Percentiles rank a stretch among this genome's conserved stretches.
Evolutionary conservation across 2,797 vertebrate genomes (phyloP).

Genomic region (Tachyglossus aculeatus): DNA sequence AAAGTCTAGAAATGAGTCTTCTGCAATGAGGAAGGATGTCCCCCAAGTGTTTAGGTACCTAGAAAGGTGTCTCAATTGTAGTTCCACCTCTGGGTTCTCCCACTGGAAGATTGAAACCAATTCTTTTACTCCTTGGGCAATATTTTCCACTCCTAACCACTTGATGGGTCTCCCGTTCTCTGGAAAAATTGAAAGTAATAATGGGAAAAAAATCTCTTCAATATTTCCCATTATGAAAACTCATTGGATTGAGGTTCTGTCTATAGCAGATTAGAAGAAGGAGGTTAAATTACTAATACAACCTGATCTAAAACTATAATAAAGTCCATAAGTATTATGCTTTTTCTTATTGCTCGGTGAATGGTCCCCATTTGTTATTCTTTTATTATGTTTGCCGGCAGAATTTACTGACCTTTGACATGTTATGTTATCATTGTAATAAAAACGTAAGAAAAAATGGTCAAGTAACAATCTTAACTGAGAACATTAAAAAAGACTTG

Average conservation of each 20-base stretch:
- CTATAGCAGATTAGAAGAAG: background rate
- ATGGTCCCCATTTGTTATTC: background rate
- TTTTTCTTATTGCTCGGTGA: background rate
- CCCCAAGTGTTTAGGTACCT: too few species aligned
- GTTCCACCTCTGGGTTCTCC: too few species aligned
- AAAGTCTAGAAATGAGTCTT: too few species aligned
- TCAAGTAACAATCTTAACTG: constrained; percentile 15
- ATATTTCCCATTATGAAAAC: background rate
- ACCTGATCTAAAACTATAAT: background rate
- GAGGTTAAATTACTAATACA: background rate
- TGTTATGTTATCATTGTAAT: constrained; percentile 27
- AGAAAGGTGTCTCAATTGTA: too few species aligned
- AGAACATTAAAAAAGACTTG: background rate
- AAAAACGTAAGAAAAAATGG: background rate
- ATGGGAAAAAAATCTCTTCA: background rate
- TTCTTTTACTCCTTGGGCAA: background rate
- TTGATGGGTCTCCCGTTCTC: too few species aligned
- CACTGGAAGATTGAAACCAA: background rate
- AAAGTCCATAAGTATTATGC: background rate
- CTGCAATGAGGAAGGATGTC: too few species aligned
- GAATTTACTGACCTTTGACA: background rate
- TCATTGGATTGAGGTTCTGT: background rate
- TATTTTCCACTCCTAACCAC: too few species aligned
- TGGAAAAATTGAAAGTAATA: too few species aligned
- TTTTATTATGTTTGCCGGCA: constrained; percentile 14